A percentile compares a stretch with the other conserved stretches of the same genome.
These are phyloP conservation scores for Papilio machaon DNA, from an alignment of 1,140 invertebrate species.

Conservation along the genomic window DNA sequence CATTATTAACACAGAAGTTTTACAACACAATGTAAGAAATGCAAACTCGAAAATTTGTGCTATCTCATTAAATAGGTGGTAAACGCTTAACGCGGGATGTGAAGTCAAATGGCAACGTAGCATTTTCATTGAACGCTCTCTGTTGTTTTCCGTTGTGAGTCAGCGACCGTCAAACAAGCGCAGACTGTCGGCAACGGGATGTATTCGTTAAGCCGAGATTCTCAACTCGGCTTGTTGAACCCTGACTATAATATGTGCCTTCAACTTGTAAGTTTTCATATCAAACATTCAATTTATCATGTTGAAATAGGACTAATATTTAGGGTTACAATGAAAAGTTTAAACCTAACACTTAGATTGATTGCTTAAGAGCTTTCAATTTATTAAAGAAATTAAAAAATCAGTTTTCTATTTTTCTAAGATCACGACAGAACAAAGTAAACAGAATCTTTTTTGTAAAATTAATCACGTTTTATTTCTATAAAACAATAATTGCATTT, in stretches of 20 bases:
- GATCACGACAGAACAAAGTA: too few relatives aligned
- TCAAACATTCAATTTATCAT: background rate
- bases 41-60: background rate
- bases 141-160: slow-evolving; percentile 72
- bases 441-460: background rate
- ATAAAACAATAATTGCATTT: background rate
- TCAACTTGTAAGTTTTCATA: background rate
- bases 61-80: background rate
- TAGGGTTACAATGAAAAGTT: background rate
- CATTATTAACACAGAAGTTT: background rate
- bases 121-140: slow-evolving; percentile 70
- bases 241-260: background rate
- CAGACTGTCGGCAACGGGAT: slow-evolving; percentile 74
- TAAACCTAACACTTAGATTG: too few relatives aligned
- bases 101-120: slow-evolving; percentile 58
- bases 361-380: too few relatives aligned
- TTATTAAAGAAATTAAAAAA: too few relatives aligned
- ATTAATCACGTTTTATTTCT: background rate
- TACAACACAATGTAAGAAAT: background rate
- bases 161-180: slow-evolving; percentile 70
- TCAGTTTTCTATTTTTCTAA: too few relatives aligned
- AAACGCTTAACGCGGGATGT: slow-evolving; percentile 37
- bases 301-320: background rate
- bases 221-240: slow-evolving; percentile 50
- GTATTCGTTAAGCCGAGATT: slow-evolving; percentile 78